Conservation (phyloP, 2,888 invertebrate genomes). For the Lithophane socia region DNA sequence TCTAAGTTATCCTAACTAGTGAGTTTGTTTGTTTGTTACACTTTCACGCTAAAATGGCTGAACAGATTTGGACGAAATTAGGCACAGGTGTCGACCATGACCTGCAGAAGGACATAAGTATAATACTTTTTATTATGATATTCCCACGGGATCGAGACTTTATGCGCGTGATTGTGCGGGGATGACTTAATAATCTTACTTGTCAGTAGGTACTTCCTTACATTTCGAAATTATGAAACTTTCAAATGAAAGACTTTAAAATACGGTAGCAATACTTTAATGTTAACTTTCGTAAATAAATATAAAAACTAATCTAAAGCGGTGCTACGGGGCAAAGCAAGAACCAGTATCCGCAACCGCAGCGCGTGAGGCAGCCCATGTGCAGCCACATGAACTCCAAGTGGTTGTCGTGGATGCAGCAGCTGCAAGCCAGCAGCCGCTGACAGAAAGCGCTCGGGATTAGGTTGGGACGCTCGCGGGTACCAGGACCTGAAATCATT, state of each 20-base stretch:
- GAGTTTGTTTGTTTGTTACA: too few relatives aligned
- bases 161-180: too few relatives aligned
- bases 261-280: conserved; percentile 25
- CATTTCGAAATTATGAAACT: too few relatives aligned
- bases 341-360: conserved; percentile 87
- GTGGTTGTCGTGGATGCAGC: conserved; percentile 90
- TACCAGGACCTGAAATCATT: conserved; percentile 88
- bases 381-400: conserved; percentile 85
- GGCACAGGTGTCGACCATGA: too few relatives aligned
- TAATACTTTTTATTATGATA: too few relatives aligned
- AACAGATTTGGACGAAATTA: too few relatives aligned
- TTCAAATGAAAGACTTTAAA: neutral
- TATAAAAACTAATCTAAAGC: conserved; percentile 56
- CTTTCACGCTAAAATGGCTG: too few relatives aligned
- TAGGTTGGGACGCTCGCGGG: conserved; percentile 92
- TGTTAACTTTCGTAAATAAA: conserved; percentile 20
- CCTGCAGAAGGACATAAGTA: too few relatives aligned
- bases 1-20: too few relatives aligned
- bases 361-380: conserved; percentile 81
- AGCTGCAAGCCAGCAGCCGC: conserved; percentile 93
- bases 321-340: conserved; percentile 85
- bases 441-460: conserved; percentile 93
- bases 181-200: too few relatives aligned
- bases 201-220: too few relatives aligned
- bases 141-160: too few relatives aligned